Base-by-base conservation (phyloP, 2,113 vertebrate species). In the Dicaeum eximium region DNA sequence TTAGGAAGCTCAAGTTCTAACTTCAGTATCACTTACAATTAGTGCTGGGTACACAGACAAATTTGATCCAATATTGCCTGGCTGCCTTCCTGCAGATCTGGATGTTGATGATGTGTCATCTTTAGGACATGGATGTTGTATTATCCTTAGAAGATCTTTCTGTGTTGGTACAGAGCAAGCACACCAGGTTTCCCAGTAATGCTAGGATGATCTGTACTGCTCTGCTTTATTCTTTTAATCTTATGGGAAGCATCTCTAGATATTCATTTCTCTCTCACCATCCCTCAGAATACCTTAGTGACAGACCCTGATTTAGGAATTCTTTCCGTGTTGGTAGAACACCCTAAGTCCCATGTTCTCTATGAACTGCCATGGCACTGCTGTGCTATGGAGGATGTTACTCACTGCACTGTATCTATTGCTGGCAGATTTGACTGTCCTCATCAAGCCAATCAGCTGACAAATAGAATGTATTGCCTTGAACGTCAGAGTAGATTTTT, bases 401-500 rank as follows among this genome's bases (percentile, higher is more conserved):
- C 35, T 81, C 37, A 74, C 53, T 83, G 47, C 0, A 1, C 47
- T 84, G 60, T 42, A 81, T 81, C 64, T 94, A 5, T 84, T 5
- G 5, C 62, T 88, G 92, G 81, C 69, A 86, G 67, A 84, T 80
- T 54, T 78, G 27, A 90, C 69, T 83, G 74, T 75, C 57, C 57
- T 94, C 50, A 61, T 75, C 79, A 83, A 95, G 85, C 50, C 6
- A 3, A 87, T 84, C 93, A 94, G 65, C 69, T 95, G 92, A 89
- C 90, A 93, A 93, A 91, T 91, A 90, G 51, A 87, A 83, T 87
- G 53, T 91, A 93, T 93, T 95, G 85, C 90, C 79, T 94, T 66
- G 71, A 97, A 94, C 9, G 42, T 96, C 95, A 96, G 81, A 88
- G 92, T 80, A 80, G 86, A 87, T 95, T 93, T 97, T 96, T 95